Evolutionary conservation across 2,888 invertebrate species (phyloP), one percentile per base, ranked within the genome.

Genomic region (Ectemnius lituratus): DNA sequence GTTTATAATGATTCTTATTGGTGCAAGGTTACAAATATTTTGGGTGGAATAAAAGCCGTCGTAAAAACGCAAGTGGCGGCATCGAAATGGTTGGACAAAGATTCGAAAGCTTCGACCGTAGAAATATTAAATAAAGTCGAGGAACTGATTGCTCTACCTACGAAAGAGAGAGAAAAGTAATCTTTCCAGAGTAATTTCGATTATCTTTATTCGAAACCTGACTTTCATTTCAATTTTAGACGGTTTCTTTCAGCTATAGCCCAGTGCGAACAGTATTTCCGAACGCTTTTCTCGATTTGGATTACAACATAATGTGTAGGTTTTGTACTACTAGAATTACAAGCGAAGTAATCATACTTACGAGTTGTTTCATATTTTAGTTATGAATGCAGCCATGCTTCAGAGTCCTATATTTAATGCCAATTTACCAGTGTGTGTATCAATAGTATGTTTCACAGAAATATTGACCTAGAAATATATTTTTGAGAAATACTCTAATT

Each of bases 31-130:
- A 2, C 2, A 28, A 4, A 28, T 4, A 28, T 60, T 13, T 3
- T 37, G 4, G 45, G n/a, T 16, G 37, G 8, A 11, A 2, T 28
- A 16, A 28, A n/a, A 28, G n/a, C 13, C 2, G 13, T 4, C 2
- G 3, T 60, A 37, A 27, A 60, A 14, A 2, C 13, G 5, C 27
- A 60, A 37, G n/a, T 60, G 13, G 0, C 14, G 1, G n/a, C 3
- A n/a, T 60, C 60, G n/a, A n/a, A 23, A 0, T 60, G 60, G 60
- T 14, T 60, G n/a, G 45, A 60, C 11, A 6, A 28, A n/a, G 16
- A 60, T 6, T 28, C 60, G 45, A 60, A 28, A 16, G 0, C 0
- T 4, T 28, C n/a, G 5, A n/a, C 37, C 8, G 1, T 13, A n/a
- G 14, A 28, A 1, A n/a, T 0, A 2, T 23, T 60, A 3, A 3